Percentiles rank a stretch among this genome's conserved stretches.
Conservation (phyloP, 2,113 vertebrate species). For the Dromiciops gliroides region DNA sequence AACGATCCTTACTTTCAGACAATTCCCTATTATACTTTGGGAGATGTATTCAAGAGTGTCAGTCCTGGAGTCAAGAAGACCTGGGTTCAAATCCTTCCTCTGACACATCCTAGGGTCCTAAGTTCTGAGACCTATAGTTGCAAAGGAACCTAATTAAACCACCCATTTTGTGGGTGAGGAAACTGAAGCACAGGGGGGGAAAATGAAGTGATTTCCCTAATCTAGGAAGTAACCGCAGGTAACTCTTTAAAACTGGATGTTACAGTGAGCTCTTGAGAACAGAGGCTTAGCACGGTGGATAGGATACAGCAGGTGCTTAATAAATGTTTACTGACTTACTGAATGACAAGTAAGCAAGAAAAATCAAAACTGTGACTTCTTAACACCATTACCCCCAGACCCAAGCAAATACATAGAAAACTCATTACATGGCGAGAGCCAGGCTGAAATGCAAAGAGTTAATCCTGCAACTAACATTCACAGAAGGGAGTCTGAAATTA, state of each 20-base stretch:
- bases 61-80: background rate
- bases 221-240: background rate
- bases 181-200: background rate
- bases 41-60: background rate
- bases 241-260: background rate
- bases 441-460: background rate
- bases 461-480: background rate
- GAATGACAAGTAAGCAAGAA: background rate
- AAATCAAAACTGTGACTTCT: background rate
- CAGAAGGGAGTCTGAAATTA: background rate
- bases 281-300: background rate
- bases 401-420: background rate
- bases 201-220: background rate
- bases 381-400: background rate
- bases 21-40: background rate
- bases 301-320: background rate
- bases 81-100: background rate
- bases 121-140: background rate
- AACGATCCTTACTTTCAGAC: background rate
- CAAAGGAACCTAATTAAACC: background rate
- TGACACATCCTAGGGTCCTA: background rate
- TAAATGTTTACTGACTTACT: background rate
- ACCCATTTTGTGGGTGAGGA: background rate
- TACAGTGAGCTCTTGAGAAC: background rate
- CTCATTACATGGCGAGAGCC: background rate